A percentile compares a stretch with the other conserved stretches of the same genome.
Evolutionary conservation across 2,113 vertebrate species (phyloP).

Genomic region (Egretta garzetta): DNA sequence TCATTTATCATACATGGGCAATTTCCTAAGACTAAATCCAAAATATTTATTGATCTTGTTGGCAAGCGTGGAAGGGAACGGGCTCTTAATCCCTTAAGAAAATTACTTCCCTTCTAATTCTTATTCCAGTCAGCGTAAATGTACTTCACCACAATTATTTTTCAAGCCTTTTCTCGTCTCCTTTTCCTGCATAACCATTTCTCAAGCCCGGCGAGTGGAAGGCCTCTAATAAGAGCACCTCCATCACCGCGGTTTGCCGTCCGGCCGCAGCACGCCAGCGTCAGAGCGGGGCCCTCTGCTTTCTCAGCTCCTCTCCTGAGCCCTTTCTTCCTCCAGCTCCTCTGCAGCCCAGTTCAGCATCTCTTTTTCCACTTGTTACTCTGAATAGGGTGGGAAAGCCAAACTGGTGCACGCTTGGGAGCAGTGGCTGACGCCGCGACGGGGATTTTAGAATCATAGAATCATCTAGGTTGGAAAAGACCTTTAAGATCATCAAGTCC

Average conservation of each 20-base stretch:
- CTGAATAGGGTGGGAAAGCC: neutral
- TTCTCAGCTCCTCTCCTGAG: neutral
- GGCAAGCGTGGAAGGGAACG: neutral
- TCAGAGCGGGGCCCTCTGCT: neutral
- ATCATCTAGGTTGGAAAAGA: too few relatives aligned
- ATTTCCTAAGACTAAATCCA: slow-evolving; percentile 51
- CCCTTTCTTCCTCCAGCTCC: neutral
- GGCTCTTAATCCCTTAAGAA: slow-evolving; percentile 53
- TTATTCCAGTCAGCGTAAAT: slow-evolving; percentile 57
- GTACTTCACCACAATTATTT: slow-evolving; percentile 35
- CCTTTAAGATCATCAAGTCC: too few relatives aligned
- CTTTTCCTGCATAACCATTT: slow-evolving; percentile 31
- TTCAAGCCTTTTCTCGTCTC: slow-evolving; percentile 6
- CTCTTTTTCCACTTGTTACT: neutral
- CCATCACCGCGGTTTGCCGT: neutral
- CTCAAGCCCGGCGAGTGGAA: neutral
- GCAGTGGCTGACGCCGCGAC: accelerated
- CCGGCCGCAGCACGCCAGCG: neutral
- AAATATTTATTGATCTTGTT: slow-evolving; percentile 66
- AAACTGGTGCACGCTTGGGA: accelerated
- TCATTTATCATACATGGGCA: slow-evolving; percentile 33
- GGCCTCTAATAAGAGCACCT: neutral
- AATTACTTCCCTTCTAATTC: slow-evolving; percentile 63
- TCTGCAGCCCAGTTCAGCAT: neutral
- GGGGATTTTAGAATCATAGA: neutral